Base-by-base conservation (phyloP, 2,888 invertebrate genomes). In the Ophioninae sp. region DNA sequence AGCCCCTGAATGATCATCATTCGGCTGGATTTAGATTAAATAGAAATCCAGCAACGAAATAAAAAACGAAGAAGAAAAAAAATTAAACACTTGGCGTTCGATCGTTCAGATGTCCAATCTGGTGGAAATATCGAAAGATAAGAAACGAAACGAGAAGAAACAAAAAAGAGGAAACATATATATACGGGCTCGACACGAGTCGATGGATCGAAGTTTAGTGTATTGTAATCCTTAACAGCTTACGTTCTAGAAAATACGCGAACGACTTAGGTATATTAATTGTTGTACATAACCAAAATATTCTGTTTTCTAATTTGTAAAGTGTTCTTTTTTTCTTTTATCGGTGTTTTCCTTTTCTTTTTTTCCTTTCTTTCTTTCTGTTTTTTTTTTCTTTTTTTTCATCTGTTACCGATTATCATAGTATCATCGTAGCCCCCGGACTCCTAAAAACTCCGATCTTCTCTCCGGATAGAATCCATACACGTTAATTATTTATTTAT, bases 261-360 rank as follows among this genome's bases (percentile, higher is more conserved):
- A 92, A 90, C 90, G 91, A 91, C 89, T 91, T 90, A 90, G 88
- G 89, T 91, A 88, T 91, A 91, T 90, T 89, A 91, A 90, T 90
- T 91, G 91, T 91, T 92, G 90, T 92, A 91, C 89, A 92, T 91
- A 92, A 91, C 87, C 91, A 92, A 92, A 92, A 92, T 92, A 92
- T 92, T 92, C 91, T 92, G 92, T 92, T 89, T 91, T 90, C 90
- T 91, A 91, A 90, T 91, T 91, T 91, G 88, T 90, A 89, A 91
- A 89, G 89, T 91, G 90, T 90, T 88, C 88, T 90, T 89, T 88
- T 87, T 83, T 88, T 88, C 87, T 86, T 85, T 87, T 86, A 85
- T 89, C 87, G 88, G 88, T 85, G 59, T 79, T 86, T 65, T 65
- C 37, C 75, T 61, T 21, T 68, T 89, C 30, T 30, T 30, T 30